Evolutionary conservation across 1,140 invertebrate genomes (phyloP), one percentile per base, ranked within the genome.

Genomic region (Nephotettix cincticeps): DNA sequence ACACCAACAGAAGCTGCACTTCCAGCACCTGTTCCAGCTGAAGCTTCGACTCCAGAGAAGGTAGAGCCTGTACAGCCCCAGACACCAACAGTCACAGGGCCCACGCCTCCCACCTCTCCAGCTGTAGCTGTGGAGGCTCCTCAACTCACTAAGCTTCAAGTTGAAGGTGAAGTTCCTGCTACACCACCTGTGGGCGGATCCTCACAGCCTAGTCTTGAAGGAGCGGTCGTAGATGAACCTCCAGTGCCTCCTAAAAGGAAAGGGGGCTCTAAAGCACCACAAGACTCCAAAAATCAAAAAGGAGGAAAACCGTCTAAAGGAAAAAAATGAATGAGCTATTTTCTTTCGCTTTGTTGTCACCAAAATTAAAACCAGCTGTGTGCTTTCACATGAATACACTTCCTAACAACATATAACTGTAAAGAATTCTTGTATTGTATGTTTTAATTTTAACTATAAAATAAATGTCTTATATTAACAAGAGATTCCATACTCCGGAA

Each of bases 231-330:
- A 45, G 70, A 68, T 30, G 72, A 83, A 28, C 71, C 74, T 17
- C 83, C 83, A 25, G 75, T 83, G 58, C 82, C 83, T 3, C 81
- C 83, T 0, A 84, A 83, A 54, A 74, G 82, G 73, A 83, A 83
- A 77, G 70, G 70, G 68, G 70, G 65, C 4, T 6, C 47, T 54
- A 66, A 70, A 58, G 61, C 32, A 61, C 67, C 28, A 13, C 43
- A 64, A 29, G 36, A 72, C 32, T 47, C 30, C 19, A 70, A 64
- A 63, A 43, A 45, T n/a, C 66, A 68, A 69, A 73, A 72, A 23
- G 58, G 66, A 40, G 68, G 71, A 1, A 72, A 72, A 67, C 30
- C 36, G 27, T 68, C 58, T 1, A 72, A 70, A 36, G 71, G 71
- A 3, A 74, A 72, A 51, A 72, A 72, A 51, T 72, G 51, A 61